Base-by-base conservation (phyloP, 2,888 invertebrate genomes). In the Parnassius glacialis region DNA sequence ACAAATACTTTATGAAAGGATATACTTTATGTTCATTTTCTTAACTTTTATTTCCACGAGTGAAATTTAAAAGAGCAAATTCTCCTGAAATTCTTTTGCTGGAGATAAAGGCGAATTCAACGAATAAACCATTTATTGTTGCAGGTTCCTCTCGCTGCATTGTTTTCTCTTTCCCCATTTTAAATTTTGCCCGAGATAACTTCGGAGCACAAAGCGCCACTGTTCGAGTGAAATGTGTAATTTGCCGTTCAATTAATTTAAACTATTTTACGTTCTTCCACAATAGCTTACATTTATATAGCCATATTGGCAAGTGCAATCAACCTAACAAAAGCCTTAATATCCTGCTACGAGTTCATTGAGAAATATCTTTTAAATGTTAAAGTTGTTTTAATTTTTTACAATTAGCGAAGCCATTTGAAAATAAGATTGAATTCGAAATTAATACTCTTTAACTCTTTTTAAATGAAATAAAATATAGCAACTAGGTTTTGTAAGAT, bases 131-230 rank as follows among this genome's bases (percentile, higher is more conserved):
- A 67, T 68, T 72, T 67, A 81, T 87, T 88, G 83, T 93, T 94
- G 59, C 94, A 96, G 96, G 86, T 97, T 97, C 89, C 94, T 96
- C 76, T 97, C 97, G 66, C 93, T 97, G 72, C 97, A 97, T 86
- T 97, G 97, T 89, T 95, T 95, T 85, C 93, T 97, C 71, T 97
- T 96, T 87, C 97, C 97, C 58, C 94, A 96, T 84, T 95, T 95
- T 82, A 94, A 94, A 78, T 95, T 95, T 87, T 97, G 97, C 81
- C 96, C 96, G 68, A 93, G 93, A 91, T 94, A 93, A 88, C 81
- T 70, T 52, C 52, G 57, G 61, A n/a, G 51, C 52, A 51, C 62
- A 62, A 55, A 58, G 41, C 43, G 13, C 43, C 13, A 60, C 48
- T 67, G 69, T 69, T 71, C 69, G 76, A 58, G 51, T 70, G 63